Percentiles rank a stretch among this genome's conserved stretches.
Evolutionary conservation across 1,140 invertebrate species (phyloP).

Genomic region (Planococcus citri): DNA sequence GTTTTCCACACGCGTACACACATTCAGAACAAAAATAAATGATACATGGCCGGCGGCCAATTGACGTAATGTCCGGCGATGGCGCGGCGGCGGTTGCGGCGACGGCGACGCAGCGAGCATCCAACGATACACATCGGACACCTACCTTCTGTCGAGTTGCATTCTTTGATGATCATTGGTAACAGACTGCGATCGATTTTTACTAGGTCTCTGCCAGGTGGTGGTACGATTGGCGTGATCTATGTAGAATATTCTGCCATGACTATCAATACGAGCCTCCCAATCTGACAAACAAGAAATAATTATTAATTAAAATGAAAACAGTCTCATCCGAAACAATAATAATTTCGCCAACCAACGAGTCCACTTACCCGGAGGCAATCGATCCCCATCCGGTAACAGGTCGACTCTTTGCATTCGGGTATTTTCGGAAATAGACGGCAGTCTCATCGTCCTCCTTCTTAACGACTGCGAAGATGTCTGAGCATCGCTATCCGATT

Average conservation of each 20-base stretch:
- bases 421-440: constrained; percentile 64
- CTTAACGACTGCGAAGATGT: constrained; percentile 47
- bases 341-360: no score
- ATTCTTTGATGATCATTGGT: constrained; percentile 55
- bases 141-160: constrained; percentile 61
- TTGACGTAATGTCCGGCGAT: no score
- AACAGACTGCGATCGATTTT: constrained; percentile 36
- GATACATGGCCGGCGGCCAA: no score
- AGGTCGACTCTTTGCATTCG: constrained; percentile 48
- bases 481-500: constrained; percentile 25
- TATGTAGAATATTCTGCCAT: constrained; percentile 84
- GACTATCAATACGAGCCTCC: constrained; percentile 86
- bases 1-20: no score
- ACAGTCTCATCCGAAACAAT: not conserved
- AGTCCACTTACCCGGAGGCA: constrained; percentile 70
- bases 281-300: constrained; percentile 53
- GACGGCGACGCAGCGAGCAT: no score
- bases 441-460: constrained; percentile 58
- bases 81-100: no score
- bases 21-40: no score
- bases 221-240: constrained; percentile 85
- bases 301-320: not conserved
- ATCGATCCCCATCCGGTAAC: constrained; percentile 56
- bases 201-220: constrained; percentile 72
- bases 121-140: no score